A percentile compares a stretch with the other conserved stretches of the same genome.
Evolutionary conservation across 2,113 vertebrate species (phyloP).

Genomic region (Herpetotheres cachinnans): DNA sequence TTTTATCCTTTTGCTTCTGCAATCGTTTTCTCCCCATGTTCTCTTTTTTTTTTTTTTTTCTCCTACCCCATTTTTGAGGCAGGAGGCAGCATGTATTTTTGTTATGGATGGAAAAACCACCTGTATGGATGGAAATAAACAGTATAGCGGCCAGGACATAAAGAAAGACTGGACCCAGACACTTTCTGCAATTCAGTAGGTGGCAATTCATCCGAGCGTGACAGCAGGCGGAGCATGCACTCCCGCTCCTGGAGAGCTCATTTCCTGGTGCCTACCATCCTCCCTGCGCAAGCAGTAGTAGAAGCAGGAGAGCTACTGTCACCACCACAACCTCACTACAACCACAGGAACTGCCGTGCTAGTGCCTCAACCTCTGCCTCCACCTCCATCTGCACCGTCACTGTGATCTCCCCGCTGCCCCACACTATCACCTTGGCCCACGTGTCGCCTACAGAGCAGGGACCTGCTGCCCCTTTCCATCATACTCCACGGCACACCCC

Average conservation of each 20-base stretch:
- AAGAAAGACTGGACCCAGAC: neutral
- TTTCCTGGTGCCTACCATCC: neutral
- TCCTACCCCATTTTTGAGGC: neutral
- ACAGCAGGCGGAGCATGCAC: neutral
- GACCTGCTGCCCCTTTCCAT: neutral
- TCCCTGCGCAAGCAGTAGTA: neutral
- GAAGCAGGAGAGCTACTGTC: neutral
- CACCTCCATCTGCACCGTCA: neutral
- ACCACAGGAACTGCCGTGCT: neutral
- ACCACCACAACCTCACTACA: neutral
- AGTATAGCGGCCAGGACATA: too few species aligned
- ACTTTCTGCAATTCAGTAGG: neutral
- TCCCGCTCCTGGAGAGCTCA: neutral
- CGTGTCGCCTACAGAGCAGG: neutral
- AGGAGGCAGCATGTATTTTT: neutral
- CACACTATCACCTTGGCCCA: too few species aligned
- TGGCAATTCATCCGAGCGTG: neutral
- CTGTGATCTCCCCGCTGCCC: rapidly evolving
- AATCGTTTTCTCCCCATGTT: neutral
- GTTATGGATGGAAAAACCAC: neutral
- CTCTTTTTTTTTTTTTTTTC: neutral
- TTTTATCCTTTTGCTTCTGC: neutral
- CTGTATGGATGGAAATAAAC: neutral
- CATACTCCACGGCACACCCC: too few species aligned
- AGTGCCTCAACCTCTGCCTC: neutral